Evolutionary conservation across 2,113 vertebrate species (phyloP), one percentile per base, ranked within the genome.

Genomic region (Sorex fumeus): DNA sequence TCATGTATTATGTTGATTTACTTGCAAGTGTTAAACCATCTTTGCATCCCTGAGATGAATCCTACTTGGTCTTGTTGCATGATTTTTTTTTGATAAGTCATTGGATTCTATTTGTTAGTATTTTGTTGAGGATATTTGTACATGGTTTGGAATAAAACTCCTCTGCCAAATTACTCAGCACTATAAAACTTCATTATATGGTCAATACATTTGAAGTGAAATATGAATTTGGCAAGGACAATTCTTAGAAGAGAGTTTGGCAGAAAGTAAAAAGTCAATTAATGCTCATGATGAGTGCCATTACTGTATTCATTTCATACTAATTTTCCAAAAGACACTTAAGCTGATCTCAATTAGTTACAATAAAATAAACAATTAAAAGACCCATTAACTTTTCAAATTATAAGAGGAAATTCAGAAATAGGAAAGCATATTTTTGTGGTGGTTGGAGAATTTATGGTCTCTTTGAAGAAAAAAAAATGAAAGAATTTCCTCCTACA

Each of bases 171-270:
- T 76, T 60, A 67, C 32, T 88, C 69, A 64, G 50, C 27, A 77
- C 91, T 70, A 32, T 66, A 84, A 77, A 23, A 11, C 36, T 74
- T 16, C 34, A 5, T 80, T 77, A 45, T 8, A 36, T 28, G 11
- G 53, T 43, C 28, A 8, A 23, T 71, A 47, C 6, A 71, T 84
- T 84, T 81, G 34, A 81, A 80, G 72, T 81, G 76, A 91, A 90
- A 50, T 50, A 47, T 8, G 32, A 36, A 8, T 85, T 62, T 88
- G 72, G 36, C 5, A 83, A 66, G 18, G 18, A 87, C 36, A 87
- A 74, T 18, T 64, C 67, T 12, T 40, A 40, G 40, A 40, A 40
- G 64, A 60, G 21, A 76, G 19, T 23, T 84, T 88, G n/a, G 12
- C 23, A 62, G 36, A 85, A 67, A 74, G 34, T 25, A 78, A 84